Base-by-base conservation (phyloP, 1,140 invertebrate species). In the Zaprionus africanus region DNA sequence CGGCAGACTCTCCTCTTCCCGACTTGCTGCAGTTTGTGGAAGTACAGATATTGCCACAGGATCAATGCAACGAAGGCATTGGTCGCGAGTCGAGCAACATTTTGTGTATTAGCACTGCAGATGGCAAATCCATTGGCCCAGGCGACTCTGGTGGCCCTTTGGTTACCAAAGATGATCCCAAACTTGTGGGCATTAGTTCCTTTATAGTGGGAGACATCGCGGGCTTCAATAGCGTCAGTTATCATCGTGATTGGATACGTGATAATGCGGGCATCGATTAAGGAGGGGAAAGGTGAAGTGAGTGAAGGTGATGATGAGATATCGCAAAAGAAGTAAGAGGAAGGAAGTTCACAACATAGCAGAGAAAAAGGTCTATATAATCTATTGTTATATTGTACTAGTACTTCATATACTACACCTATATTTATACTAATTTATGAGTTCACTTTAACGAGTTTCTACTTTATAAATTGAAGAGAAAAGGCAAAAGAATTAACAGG, bases 71-170 rank as follows among this genome's bases (percentile, higher is more conserved):
- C 62, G 36, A 38, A 19, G 49, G 6, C 24, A 59, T 43, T 60
- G 64, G 64, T 0, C 13, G 7, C 1, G 26, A 61, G 9, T 19
- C 53, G 0, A 26, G 31, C 5, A 43, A 34, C 13, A 26, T 59
- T 15, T 22, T 86, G 34, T 82, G 80, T 46, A 69, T 71, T 13
- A 36, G 51, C 22, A 73, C 76, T 0, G 46, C 41, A 1, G 26
- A 65, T 11, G 67, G 67, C 1, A 59, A 22, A 22, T 61, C 62
- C 11, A 65, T n/a, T 9, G 51, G 71, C 54, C 22, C 5, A 11
- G 70, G 64, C 1, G 76, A 78, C 41, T 69, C 76, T 56, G 71
- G 76, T 9, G 76, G 76, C 5, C 76, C 76, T 11, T 22, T 75
- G 59, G 56, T 75, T 12, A 36, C 46, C 4, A n/a, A 24, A 6